Evolutionary conservation across 2,797 vertebrate species (phyloP), one percentile per base, ranked within the genome.

Genomic region (Crenichthys baileyi): DNA sequence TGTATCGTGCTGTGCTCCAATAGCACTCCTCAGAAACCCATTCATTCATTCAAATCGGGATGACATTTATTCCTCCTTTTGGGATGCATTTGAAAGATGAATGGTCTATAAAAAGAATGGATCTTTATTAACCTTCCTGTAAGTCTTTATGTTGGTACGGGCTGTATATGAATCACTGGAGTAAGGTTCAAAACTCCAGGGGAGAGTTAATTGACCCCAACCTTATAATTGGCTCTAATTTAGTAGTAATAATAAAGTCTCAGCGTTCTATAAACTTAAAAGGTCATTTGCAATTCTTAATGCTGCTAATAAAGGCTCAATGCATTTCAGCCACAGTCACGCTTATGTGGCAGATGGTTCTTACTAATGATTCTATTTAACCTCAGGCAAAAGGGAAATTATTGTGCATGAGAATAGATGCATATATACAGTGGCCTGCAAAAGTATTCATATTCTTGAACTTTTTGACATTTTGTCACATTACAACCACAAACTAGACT

Each of bases 221-320:
- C 77, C 76, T 81, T 20, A 39, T 84, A 88, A 91, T 78, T 81
- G 73, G 60, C 51, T 80, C 41, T 81, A 77, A 84, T 92, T 90
- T 81, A 81, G 75, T 68, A 60, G 83, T 71, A 84, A 89, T 90
- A 84, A 87, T 90, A 82, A 89, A 88, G 75, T 79, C 82, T 84
- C 71, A 79, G 68, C 51, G 71, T 84, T 79, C 82, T 74, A 84
- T 89, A 88, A 86, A 70, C 78, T 79, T 73, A 81, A 87, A 88
- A 86, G 88, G 90, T 88, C 70, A 82, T 76, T 76, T 76, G 73
- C 72, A 80, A 78, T 76, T 0, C 16, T 70, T 85, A 79, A 78
- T 77, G 67, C 65, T 75, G 77, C 51, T 88, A 73, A 82, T 84
- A 71, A 81, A 76, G 44, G 70, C 11, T 48, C 29, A 4, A 29